Evolutionary conservation across 2,113 vertebrate genomes (phyloP), one percentile per base, ranked within the genome.

Genomic region (Sorex fumeus): DNA sequence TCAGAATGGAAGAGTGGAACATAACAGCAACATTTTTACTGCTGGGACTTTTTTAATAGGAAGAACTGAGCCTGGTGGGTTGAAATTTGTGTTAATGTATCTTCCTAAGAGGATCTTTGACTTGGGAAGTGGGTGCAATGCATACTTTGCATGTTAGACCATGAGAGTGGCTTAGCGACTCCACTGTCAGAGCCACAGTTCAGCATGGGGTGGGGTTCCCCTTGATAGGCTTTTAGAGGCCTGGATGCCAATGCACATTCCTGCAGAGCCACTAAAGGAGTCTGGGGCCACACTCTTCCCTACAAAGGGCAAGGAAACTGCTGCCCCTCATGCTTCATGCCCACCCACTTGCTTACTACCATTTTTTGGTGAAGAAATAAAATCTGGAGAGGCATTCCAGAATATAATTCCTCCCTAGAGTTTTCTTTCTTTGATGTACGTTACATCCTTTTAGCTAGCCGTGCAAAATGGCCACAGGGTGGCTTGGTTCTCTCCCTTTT

Each of bases 61-160:
- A 88, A 8, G 0, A 96, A 64, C 19, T 6, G 75, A 78, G 79
- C 79, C 94, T 90, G 76, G 90, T 92, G 72, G 36, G 80, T 92
- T 93, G 92, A 90, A 88, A 32, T 87, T 74, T 88, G 77, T 91
- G 95, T 80, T 83, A 93, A 95, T 28, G 64, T 81, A 47, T 78
- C 70, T 96, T 96, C 94, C 36, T 91, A 47, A 87, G 96, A 94
- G 95, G 71, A 67, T 79, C 81, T 70, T 76, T 89, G 94, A 67
- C 95, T 97, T 90, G 3, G 30, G 91, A 92, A 93, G 69, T 0
- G 2, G 89, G 82, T 2, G 11, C 28, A 13, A 83, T 50, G 47
- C 76, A 50, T 95, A 87, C 77, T 95, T 95, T 96, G 94, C 95
- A 81, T 72, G 90, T 96, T 91, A 72, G 34, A 60, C 77, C 90